Evolutionary conservation across 2,888 invertebrate species (phyloP).

Genomic region (Nesidiocoris tenuis): DNA sequence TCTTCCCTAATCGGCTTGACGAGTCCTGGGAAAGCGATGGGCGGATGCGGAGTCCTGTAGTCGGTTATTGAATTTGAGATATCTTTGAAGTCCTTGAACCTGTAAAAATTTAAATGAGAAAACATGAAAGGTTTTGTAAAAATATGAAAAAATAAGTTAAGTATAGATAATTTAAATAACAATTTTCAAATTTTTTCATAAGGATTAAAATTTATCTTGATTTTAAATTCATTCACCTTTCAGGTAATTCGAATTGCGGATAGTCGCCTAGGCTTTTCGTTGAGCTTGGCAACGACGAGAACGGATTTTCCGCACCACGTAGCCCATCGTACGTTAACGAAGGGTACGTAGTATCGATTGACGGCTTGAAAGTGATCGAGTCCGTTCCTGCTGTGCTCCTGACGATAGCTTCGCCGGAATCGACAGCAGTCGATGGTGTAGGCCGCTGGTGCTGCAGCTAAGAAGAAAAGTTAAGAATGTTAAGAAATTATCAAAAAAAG

Average conservation of each 20-base stretch:
- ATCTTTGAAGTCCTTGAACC: conserved; percentile 30
- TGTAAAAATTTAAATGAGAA: neutral
- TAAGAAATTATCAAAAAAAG: too few species aligned
- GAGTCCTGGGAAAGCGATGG: conserved; percentile 13
- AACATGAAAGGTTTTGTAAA: too few species aligned
- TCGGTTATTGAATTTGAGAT: conserved; percentile 27
- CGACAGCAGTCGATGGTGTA: neutral
- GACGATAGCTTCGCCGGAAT: neutral
- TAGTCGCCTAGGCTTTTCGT: conserved; percentile 32
- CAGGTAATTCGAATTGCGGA: conserved; percentile 24
- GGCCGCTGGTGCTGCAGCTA: conserved; percentile 11
- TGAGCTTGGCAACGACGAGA: neutral
- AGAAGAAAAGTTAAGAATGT: neutral
- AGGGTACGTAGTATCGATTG: conserved; percentile 5
- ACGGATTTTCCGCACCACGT: neutral
- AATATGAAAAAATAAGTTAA: too few species aligned
- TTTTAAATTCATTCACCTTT: too few species aligned
- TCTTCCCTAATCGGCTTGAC: conserved; percentile 32
- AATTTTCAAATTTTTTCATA: too few species aligned
- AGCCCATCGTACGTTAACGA: conserved; percentile 7
- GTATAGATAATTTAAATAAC: too few species aligned
- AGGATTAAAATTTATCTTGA: too few species aligned
- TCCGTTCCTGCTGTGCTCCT: neutral
- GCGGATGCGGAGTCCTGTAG: conserved; percentile 24
- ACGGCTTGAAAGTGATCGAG: neutral